Percentiles rank a stretch among this genome's conserved stretches.
Conservation (phyloP, 92 coral and sea anemone species). For the Bergia sp. region DNA sequence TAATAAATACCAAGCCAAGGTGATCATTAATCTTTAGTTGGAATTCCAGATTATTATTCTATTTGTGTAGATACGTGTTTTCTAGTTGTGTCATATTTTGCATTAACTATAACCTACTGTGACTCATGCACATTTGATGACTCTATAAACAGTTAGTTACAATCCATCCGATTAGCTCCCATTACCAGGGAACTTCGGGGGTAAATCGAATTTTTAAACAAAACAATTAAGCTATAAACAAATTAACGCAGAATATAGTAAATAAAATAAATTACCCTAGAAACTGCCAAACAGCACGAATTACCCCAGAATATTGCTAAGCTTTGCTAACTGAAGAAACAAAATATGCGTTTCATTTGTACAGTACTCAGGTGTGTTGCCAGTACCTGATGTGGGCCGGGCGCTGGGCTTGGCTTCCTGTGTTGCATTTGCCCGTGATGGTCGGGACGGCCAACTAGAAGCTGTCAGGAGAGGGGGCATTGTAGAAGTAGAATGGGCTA, state of each 20-base stretch:
- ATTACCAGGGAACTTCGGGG: background rate
- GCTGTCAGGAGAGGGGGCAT: background rate
- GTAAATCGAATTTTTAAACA: background rate
- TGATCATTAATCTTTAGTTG: background rate
- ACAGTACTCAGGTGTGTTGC: background rate
- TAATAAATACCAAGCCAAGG: too few relatives aligned
- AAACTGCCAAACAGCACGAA: background rate
- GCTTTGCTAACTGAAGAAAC: too few relatives aligned
- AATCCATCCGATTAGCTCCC: background rate
- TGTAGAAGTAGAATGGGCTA: background rate
- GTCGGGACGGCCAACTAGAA: background rate
- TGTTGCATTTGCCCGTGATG: background rate
- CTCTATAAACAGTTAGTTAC: background rate
- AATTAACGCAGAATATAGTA: background rate
- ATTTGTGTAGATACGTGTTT: background rate
- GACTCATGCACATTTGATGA: background rate
- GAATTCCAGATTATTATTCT: background rate
- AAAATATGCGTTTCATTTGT: background rate
- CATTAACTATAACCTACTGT: background rate
- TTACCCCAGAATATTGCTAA: background rate
- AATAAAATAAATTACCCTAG: too few relatives aligned
- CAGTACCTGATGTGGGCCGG: conserved; percentile 21
- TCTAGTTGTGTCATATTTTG: background rate
- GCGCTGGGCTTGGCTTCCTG: background rate
- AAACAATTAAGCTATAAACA: background rate